phyloP scores from a whole-genome alignment of 2,113 vertebrate genomes.

The Ramphastos sulfuratus region DNA sequence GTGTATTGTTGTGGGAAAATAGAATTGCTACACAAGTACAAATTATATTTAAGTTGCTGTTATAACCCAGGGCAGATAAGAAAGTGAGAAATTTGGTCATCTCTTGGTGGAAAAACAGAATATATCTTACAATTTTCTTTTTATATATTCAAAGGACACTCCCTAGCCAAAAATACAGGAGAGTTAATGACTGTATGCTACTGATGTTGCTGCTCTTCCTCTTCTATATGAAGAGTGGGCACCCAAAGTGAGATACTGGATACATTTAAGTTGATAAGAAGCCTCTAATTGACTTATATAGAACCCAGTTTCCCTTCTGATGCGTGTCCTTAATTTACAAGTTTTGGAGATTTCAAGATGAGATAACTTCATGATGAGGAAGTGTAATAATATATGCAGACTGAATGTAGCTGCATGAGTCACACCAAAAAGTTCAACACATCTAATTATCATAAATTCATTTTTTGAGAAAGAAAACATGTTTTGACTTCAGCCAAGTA shows the following conservation, averaged over 20 bases:
- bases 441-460: not conserved
- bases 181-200: not conserved
- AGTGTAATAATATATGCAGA: not conserved
- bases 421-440: not conserved
- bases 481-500: not conserved
- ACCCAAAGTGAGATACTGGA: not conserved
- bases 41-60: not conserved
- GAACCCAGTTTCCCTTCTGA: not conserved
- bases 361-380: not conserved
- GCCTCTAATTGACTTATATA: not conserved
- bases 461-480: not conserved
- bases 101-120: not conserved
- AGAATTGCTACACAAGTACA: not conserved
- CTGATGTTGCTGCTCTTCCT: not conserved
- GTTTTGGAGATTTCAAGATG: not conserved
- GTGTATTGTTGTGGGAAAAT: not conserved
- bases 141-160: not conserved
- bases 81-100: not conserved
- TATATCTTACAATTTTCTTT: not conserved
- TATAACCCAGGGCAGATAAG: not conserved
- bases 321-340: not conserved
- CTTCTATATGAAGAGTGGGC: not conserved
- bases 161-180: not conserved
- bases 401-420: not conserved
- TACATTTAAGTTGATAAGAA: not conserved